phyloP scores from a whole-genome alignment of 2,113 vertebrate species.

The Cairina moschata region DNA sequence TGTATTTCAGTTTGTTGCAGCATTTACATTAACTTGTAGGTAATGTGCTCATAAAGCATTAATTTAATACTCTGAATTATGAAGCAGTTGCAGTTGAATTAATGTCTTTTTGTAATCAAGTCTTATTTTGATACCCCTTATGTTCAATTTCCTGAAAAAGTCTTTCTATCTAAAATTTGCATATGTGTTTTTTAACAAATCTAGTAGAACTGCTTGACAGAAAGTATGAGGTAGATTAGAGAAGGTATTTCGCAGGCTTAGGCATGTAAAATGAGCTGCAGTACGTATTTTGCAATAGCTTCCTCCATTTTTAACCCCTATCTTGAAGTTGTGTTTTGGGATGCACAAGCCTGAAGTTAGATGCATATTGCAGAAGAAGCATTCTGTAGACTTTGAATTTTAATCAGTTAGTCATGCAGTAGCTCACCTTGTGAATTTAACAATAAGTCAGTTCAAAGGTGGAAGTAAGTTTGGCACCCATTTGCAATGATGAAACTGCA shows the following conservation, averaged over 20 bases:
- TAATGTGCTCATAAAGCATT: conserved; percentile 39
- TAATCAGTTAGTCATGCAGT: not conserved
- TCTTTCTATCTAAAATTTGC: conserved; percentile 27
- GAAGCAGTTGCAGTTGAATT: conserved; percentile 43
- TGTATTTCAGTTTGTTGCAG: conserved; percentile 46
- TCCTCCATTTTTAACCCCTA: not conserved
- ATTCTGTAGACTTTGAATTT: conserved; percentile 18
- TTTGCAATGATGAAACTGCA: not conserved
- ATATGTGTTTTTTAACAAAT: conserved; percentile 14
- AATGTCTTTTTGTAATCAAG: not conserved
- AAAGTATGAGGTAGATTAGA: conserved; percentile 36
- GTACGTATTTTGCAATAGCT: not conserved
- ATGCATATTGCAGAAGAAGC: not conserved
- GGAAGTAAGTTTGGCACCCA: not conserved
- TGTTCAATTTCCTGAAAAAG: not conserved
- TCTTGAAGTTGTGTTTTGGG: not conserved
- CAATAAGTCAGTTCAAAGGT: not conserved
- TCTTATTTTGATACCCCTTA: conserved; percentile 48
- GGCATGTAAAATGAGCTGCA: conserved; percentile 14
- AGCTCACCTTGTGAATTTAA: not conserved
- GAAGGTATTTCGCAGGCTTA: conserved; percentile 31
- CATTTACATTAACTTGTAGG: conserved; percentile 35
- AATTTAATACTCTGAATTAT: conserved; percentile 48
- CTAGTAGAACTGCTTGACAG: not conserved
- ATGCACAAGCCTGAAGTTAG: not conserved